Evolutionary conservation across 1,140 invertebrate species (phyloP), one percentile per base, ranked within the genome.

Genomic region (Dreissena polymorpha): DNA sequence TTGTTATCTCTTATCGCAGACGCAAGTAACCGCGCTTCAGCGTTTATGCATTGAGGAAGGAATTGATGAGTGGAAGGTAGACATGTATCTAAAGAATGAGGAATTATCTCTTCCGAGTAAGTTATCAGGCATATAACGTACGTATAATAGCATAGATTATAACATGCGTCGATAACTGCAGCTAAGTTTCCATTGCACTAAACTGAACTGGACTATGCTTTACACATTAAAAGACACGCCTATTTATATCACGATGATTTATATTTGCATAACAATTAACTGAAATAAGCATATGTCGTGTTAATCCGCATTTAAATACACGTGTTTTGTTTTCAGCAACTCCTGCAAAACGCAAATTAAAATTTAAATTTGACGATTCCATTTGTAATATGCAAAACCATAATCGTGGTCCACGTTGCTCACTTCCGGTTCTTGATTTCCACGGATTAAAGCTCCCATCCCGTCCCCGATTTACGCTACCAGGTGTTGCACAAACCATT

Each of bases 1-100:
- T 39, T 39, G 39, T 39, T 2, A 39, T 39, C 39, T 39, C 39
- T 50, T 0, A 10, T 80, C 72, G 13, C 25, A 83, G 81, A 60
- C 7, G 27, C 81, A 83, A 60, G 74, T 67, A 16, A 83, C 72
- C 21, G 68, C 51, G 23, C 51, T 83, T 21, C 81, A 83, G 55
- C 73, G 81, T 50, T 55, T 83, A 71, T 83, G 81, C 57, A 76
- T 83, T 29, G 76, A 70, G 65, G 81, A 83, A 60, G 81, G 81
- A 60, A 74, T 83, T 49, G 73, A 83, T 10, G 81, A 83, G 51
- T 83, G 73, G 72, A 83, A 83, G 50, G 16, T 83, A 39, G 81
- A 83, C 23, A 76, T 68, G 16, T 76, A 68, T 69, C 53, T 83
- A 0, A 83, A 63, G 53, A 77, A 39, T 21, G 81, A 76, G 27